phyloP scores from a whole-genome alignment of 2,888 invertebrate genomes.

The Heliconius hortense region DNA sequence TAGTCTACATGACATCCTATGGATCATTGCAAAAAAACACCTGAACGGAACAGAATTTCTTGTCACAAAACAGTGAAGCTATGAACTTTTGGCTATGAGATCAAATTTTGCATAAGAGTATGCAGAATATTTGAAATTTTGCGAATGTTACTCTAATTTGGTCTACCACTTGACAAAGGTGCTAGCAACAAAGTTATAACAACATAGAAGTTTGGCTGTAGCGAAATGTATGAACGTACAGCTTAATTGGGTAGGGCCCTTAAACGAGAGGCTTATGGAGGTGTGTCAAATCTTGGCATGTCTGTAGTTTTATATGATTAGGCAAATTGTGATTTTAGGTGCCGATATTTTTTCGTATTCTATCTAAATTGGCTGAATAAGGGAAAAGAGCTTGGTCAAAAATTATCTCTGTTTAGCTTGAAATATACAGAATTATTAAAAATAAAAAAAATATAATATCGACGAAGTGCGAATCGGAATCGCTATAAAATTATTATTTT shows the following conservation, averaged over 20 bases:
- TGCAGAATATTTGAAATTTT: not conserved
- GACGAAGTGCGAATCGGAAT: too few species aligned
- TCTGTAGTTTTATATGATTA: not conserved
- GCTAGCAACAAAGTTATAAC: constrained; percentile 17
- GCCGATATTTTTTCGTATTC: too few species aligned
- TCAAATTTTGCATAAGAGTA: not conserved
- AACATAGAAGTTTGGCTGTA: not conserved
- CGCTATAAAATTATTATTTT: too few species aligned
- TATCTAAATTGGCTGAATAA: too few species aligned
- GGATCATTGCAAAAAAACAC: too few species aligned
- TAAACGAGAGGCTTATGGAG: not conserved
- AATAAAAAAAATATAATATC: too few species aligned
- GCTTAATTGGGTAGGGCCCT: constrained; percentile 8
- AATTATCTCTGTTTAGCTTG: too few species aligned
- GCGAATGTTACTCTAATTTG: not conserved
- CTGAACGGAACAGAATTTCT: too few species aligned
- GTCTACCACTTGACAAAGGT: constrained; percentile 13
- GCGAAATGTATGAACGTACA: constrained; percentile 1
- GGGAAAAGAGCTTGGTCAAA: too few species aligned
- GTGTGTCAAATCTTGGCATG: not conserved
- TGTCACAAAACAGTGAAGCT: not conserved
- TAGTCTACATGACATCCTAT: too few species aligned
- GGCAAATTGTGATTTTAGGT: too few species aligned
- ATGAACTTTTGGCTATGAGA: not conserved
- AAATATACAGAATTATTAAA: too few species aligned